Conservation (phyloP, 2,888 invertebrate species). For the Agrochola circellaris region DNA sequence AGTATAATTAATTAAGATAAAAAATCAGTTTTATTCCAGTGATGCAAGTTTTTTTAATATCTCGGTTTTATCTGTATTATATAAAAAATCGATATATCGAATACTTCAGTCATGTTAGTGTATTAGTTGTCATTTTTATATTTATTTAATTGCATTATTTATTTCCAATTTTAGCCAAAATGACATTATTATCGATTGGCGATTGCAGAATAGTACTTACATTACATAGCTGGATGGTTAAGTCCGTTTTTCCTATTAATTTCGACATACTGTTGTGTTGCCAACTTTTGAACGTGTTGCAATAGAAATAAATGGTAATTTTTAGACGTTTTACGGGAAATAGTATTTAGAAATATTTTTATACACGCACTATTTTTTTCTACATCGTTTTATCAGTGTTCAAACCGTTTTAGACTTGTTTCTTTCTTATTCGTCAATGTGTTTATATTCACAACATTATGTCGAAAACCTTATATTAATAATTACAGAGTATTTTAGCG, state of each 20-base stretch:
- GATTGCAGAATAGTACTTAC: constrained; percentile 69
- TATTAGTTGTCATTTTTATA: constrained; percentile 57
- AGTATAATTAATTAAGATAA: constrained; percentile 43
- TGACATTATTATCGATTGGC: constrained; percentile 64
- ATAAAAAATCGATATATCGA: constrained; percentile 52
- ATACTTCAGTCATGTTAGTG: constrained; percentile 65
- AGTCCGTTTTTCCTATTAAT: constrained; percentile 37
- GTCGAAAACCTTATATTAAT: constrained; percentile 63
- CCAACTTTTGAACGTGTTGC: constrained; percentile 28
- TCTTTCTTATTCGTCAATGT: not conserved
- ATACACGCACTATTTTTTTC: constrained; percentile 30
- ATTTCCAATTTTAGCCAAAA: constrained; percentile 64
- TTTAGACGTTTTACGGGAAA: constrained; percentile 40
- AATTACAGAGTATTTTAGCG: constrained; percentile 78
- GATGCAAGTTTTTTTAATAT: constrained; percentile 56
- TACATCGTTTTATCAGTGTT: not conserved
- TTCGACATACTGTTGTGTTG: constrained; percentile 62
- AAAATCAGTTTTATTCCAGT: constrained; percentile 53
- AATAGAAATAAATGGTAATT: constrained; percentile 41
- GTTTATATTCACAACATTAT: constrained; percentile 61
- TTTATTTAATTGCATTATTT: constrained; percentile 65
- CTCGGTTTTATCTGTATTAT: constrained; percentile 41
- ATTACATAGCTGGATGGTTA: constrained; percentile 42
- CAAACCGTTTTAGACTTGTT: not conserved
- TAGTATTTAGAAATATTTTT: constrained; percentile 56